Percentiles rank a stretch among this genome's conserved stretches.
These are phyloP conservation scores for Xenentodon cancila DNA, from an alignment of 2,797 vertebrate species.

Conservation along the genomic window DNA sequence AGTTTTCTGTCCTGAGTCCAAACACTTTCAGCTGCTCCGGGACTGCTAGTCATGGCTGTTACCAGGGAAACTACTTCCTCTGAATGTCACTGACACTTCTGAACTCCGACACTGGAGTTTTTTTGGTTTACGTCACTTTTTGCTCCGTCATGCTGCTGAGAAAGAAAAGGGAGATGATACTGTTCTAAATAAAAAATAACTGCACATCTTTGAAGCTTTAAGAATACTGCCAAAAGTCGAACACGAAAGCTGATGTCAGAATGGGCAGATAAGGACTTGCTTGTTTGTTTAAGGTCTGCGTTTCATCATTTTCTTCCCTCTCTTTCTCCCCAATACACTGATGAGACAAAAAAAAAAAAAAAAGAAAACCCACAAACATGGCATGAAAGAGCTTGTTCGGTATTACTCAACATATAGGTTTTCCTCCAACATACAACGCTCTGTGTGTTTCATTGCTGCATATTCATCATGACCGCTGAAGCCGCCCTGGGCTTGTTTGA, in stretches of 20 bases:
- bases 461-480: constrained; percentile 23
- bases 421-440: not conserved
- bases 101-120: constrained; percentile 47
- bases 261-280: constrained; percentile 23
- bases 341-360: not conserved
- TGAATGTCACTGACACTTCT: constrained; percentile 46
- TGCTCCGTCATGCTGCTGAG: not conserved
- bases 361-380: constrained; percentile 7
- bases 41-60: constrained; percentile 7
- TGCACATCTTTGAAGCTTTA: not conserved
- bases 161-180: not conserved
- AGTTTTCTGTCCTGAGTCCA: not conserved
- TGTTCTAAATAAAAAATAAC: constrained; percentile 12
- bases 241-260: constrained; percentile 4
- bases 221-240: not conserved
- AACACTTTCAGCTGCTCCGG: not conserved
- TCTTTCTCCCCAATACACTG: not conserved
- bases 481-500: constrained; percentile 44
- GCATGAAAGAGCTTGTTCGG: not conserved
- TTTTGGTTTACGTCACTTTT: constrained; percentile 11
- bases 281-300: constrained; percentile 21
- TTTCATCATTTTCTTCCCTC: constrained; percentile 2
- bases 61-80: constrained; percentile 12
- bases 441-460: constrained; percentile 19
- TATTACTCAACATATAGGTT: constrained; percentile 13